phyloP scores from a whole-genome alignment of 2,113 vertebrate genomes.

The Morone saxatilis region DNA sequence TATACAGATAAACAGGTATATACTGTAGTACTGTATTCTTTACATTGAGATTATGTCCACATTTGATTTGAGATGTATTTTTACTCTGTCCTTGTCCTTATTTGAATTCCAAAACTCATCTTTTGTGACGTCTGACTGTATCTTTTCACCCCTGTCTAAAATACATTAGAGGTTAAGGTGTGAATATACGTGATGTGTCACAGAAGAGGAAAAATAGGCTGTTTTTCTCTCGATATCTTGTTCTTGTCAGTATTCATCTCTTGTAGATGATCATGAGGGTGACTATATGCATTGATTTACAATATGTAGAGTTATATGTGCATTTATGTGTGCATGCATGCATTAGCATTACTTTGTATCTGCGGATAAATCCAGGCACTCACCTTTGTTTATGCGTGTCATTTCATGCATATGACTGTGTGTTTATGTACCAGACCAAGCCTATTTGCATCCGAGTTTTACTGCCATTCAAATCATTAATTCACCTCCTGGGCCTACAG shows the following conservation, averaged over 20 bases:
- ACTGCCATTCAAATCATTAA: conserved; percentile 71
- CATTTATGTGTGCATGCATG: not conserved
- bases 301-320: conserved; percentile 28
- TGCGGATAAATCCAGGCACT: conserved; percentile 49
- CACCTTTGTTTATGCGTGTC: conserved; percentile 66
- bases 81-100: not conserved
- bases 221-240: conserved; percentile 33
- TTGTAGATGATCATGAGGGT: conserved; percentile 37
- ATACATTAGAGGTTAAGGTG: conserved; percentile 20
- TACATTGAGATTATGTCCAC: not conserved
- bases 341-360: conserved; percentile 51
- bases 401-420: conserved; percentile 53
- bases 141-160: not conserved
- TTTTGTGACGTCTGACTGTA: not conserved
- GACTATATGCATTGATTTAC: conserved; percentile 23
- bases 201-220: conserved; percentile 28
- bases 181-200: conserved; percentile 24
- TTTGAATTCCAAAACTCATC: conserved; percentile 11
- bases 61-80: conserved; percentile 7
- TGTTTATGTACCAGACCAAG: conserved; percentile 49
- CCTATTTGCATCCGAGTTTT: conserved; percentile 71
- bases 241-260: conserved; percentile 50
- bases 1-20: not conserved
- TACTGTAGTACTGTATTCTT: not conserved
- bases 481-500: conserved; percentile 61